These are phyloP conservation scores for Hippocampus comes DNA, from an alignment of 2,113 vertebrate species.

Conservation along the genomic window DNA sequence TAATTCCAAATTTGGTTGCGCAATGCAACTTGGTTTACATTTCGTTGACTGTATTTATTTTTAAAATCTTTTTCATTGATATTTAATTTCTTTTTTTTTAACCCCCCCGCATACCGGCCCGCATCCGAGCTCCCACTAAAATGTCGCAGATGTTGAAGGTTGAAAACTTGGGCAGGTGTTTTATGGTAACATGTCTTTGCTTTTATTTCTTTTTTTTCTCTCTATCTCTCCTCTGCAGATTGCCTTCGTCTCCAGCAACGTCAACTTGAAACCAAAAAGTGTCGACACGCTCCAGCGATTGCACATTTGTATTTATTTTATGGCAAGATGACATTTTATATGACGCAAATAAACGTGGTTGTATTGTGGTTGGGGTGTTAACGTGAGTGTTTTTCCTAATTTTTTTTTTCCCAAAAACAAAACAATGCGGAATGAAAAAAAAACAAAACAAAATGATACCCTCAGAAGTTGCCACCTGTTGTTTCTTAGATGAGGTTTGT, in stretches of 20 bases:
- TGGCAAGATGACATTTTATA: constrained; percentile 52
- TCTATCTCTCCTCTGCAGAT: constrained; percentile 51
- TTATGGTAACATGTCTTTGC: neutral
- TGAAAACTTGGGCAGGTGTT: neutral
- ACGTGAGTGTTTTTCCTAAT: constrained; percentile 3
- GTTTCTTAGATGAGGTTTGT: neutral
- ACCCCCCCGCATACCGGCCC: too few species aligned
- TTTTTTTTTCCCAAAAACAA: too few species aligned
- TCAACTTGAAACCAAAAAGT: constrained; percentile 44
- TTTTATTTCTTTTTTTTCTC: constrained; percentile 1
- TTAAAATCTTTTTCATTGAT: too few species aligned
- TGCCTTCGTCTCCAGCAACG: constrained; percentile 35
- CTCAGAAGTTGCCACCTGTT: neutral
- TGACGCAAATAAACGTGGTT: constrained; percentile 46
- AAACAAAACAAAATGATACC: neutral
- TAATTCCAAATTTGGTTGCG: too few species aligned
- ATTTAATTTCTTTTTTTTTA: too few species aligned
- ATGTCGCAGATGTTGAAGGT: neutral
- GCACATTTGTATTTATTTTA: constrained; percentile 55
- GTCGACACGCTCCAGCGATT: constrained; percentile 19
- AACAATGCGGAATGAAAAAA: too few species aligned
- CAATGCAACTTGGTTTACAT: too few species aligned
- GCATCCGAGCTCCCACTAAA: neutral
- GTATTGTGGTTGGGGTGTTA: neutral
- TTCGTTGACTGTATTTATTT: too few species aligned